Evolutionary conservation across 2,797 vertebrate genomes (phyloP).

Genomic region (Enteromius treurensis): DNA sequence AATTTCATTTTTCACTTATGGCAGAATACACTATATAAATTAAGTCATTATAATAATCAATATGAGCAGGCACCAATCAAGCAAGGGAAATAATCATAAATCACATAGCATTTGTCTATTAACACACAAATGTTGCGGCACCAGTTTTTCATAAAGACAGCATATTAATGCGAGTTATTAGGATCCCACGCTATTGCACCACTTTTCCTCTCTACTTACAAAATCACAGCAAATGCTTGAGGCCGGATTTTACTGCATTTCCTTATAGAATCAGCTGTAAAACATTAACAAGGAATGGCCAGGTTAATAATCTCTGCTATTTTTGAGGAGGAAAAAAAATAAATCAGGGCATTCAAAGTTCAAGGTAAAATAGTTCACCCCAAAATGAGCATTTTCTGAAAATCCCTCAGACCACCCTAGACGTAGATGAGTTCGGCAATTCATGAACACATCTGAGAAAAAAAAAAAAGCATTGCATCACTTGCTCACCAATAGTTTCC

Average conservation of each 20-base stretch:
- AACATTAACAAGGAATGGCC: background rate
- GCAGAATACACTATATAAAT: background rate
- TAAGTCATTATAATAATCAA: background rate
- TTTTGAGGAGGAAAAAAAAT: background rate
- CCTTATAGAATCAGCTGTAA: constrained; percentile 15
- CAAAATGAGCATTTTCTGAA: background rate
- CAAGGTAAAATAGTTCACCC: background rate
- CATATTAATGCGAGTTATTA: background rate
- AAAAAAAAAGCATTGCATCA: background rate
- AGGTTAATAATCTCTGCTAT: background rate
- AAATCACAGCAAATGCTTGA: background rate
- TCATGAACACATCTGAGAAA: background rate
- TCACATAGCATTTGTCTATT: background rate
- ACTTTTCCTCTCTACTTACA: background rate
- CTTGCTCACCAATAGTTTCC: background rate
- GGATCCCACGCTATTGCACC: background rate
- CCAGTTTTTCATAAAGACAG: background rate
- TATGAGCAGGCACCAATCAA: background rate
- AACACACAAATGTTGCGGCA: background rate
- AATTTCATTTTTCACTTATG: too few species aligned
- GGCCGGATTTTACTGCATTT: background rate
- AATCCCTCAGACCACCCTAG: background rate
- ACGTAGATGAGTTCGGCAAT: background rate
- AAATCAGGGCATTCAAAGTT: background rate
- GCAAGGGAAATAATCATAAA: background rate